These are phyloP conservation scores for Hydroisotoma schaefferi DNA, from an alignment of 2,888 invertebrate species.

Conservation along the genomic window DNA sequence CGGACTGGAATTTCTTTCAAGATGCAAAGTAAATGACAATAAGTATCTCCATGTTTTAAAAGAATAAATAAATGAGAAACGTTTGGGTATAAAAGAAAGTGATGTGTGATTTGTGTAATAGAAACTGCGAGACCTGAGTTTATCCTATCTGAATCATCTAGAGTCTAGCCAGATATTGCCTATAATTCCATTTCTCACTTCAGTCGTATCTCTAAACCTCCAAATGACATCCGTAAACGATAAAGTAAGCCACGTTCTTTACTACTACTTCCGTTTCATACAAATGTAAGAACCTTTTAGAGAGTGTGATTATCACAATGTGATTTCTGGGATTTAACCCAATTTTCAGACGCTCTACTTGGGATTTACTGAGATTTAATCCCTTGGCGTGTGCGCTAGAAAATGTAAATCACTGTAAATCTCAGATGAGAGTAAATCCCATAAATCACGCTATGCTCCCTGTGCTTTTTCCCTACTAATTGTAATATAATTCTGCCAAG, in stretches of 20 bases:
- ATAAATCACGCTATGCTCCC: too few species aligned
- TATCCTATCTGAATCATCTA: conserved; percentile 50
- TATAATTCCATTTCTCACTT: conserved; percentile 48
- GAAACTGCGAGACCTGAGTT: conserved; percentile 49
- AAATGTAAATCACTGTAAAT: too few species aligned
- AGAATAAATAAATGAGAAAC: too few species aligned
- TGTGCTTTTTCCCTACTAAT: neutral
- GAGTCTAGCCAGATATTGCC: conserved; percentile 49
- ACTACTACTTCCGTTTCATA: too few species aligned
- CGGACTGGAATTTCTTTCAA: conserved; percentile 48
- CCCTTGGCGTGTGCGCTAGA: too few species aligned
- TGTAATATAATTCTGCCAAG: conserved; percentile 42
- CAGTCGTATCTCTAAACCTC: conserved; percentile 50
- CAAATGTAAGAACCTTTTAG: too few species aligned
- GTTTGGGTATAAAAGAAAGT: too few species aligned
- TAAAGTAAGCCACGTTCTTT: conserved; percentile 49
- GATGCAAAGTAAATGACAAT: conserved; percentile 48
- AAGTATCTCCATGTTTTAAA: conserved; percentile 1
- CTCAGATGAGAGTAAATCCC: too few species aligned
- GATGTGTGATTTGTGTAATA: conserved; percentile 3
- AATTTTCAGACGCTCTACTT: too few species aligned
- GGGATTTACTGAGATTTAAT: too few species aligned
- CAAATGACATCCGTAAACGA: conserved; percentile 51
- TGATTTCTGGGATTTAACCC: too few species aligned
- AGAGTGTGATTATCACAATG: too few species aligned